A percentile compares a stretch with the other conserved stretches of the same genome.
These are phyloP conservation scores for Scyliorhinus canicula DNA, from an alignment of 2,797 vertebrate genomes.

Conservation along the genomic window DNA sequence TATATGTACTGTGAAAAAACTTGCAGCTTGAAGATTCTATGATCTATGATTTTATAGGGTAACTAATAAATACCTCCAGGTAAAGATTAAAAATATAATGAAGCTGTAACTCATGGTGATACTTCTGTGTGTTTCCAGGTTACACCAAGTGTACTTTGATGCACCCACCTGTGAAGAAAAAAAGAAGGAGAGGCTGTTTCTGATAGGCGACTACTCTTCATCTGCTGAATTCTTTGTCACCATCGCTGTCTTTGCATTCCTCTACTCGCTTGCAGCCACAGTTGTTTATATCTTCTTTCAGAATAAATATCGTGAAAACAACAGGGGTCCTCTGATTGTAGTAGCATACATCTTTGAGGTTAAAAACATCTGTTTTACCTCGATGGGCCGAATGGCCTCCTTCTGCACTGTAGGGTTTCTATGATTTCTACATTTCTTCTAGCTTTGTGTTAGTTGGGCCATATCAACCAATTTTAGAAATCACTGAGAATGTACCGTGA, in stretches of 20 bases:
- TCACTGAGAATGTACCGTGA: background rate
- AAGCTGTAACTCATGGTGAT: constrained; percentile 40
- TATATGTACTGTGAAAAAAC: background rate
- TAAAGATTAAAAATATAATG: constrained; percentile 43
- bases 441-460: background rate
- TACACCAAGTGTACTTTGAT: constrained; percentile 86
- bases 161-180: constrained; percentile 80
- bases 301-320: constrained; percentile 91
- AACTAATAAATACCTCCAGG: constrained; percentile 3
- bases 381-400: too few relatives aligned
- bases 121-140: constrained; percentile 58
- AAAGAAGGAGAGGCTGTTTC: constrained; percentile 71
- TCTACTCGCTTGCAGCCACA: constrained; percentile 85
- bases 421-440: too few relatives aligned
- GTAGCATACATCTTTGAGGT: constrained; percentile 47
- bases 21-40: too few relatives aligned
- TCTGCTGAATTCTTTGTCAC: constrained; percentile 96
- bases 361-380: background rate
- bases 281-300: constrained; percentile 91
- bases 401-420: too few relatives aligned
- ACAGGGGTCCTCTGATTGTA: constrained; percentile 84
- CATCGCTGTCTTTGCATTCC: constrained; percentile 88
- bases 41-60: background rate
- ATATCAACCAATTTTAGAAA: background rate
- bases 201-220: constrained; percentile 88